phyloP scores from a whole-genome alignment of 2,113 vertebrate genomes.

The Vanacampus margaritifer region DNA sequence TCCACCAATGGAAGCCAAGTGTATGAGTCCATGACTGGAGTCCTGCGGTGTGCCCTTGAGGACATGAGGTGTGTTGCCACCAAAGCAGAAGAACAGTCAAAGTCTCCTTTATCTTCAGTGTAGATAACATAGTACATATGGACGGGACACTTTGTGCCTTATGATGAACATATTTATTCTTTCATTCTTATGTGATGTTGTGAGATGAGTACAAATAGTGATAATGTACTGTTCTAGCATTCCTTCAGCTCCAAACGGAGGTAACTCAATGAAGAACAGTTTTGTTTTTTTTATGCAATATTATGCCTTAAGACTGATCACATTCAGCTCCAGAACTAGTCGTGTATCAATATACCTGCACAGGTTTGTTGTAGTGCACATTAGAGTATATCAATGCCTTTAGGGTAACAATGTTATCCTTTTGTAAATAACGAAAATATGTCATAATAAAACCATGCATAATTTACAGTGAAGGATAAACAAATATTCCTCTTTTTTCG shows the following conservation, averaged over 20 bases:
- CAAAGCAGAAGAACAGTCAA: constrained; percentile 38
- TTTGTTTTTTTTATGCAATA: constrained; percentile 9
- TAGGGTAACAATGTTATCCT: constrained; percentile 5
- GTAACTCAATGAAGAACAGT: constrained; percentile 15
- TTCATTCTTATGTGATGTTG: neutral
- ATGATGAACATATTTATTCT: constrained; percentile 12
- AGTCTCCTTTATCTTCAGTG: neutral
- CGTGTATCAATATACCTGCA: neutral
- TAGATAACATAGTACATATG: neutral
- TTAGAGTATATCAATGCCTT: constrained; percentile 28
- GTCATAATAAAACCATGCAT: constrained; percentile 32
- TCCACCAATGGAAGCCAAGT: constrained; percentile 73
- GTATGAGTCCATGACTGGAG: constrained; percentile 75
- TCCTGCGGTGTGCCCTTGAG: constrained; percentile 77
- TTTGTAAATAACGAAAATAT: constrained; percentile 16
- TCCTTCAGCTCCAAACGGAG: constrained; percentile 9
- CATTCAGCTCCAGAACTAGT: constrained; percentile 10
- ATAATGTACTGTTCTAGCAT: constrained; percentile 4
- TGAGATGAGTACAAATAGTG: neutral
- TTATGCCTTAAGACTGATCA: constrained; percentile 42
- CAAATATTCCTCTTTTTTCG: neutral
- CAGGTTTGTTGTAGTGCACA: neutral
- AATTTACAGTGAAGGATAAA: neutral
- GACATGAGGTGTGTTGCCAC: constrained; percentile 70
- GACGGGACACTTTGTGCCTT: constrained; percentile 52